Evolutionary conservation across 1,140 invertebrate genomes (phyloP).

Genomic region (Drosophila serrata): DNA sequence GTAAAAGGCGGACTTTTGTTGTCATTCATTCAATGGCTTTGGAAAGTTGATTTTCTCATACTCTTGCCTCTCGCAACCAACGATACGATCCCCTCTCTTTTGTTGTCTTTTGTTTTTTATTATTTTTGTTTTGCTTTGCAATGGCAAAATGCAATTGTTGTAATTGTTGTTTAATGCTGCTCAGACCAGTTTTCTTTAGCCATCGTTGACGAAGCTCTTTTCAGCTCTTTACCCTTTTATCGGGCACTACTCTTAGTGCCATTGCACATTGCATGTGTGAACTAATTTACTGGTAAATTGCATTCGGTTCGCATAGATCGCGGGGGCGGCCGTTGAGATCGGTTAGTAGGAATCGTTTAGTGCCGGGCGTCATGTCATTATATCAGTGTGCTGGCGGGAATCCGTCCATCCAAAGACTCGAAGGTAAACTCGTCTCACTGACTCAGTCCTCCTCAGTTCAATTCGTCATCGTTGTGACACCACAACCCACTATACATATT

Average conservation of each 20-base stretch:
- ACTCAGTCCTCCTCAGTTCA: slow-evolving; percentile 5
- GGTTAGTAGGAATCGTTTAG: slow-evolving; percentile 21
- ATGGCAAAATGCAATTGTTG: slow-evolving; percentile 58
- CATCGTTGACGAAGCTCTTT: slow-evolving; percentile 9
- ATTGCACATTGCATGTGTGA: slow-evolving; percentile 38
- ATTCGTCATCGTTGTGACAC: slow-evolving; percentile 48
- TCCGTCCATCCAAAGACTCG: slow-evolving; percentile 8
- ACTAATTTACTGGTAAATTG: slow-evolving; percentile 25
- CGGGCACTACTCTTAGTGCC: slow-evolving; percentile 30
- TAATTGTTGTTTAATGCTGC: slow-evolving; percentile 58
- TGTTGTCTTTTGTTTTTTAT: slow-evolving; percentile 21
- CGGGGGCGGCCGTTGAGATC: slow-evolving; percentile 24
- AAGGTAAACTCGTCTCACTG: slow-evolving; percentile 30
- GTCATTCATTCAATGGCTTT: slow-evolving; percentile 18
- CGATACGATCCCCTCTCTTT: slow-evolving; percentile 15
- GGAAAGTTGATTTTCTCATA: slow-evolving; percentile 39
- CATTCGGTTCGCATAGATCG: slow-evolving; percentile 20
- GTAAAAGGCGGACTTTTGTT: slow-evolving; percentile 25
- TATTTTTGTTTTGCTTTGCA: slow-evolving; percentile 36
- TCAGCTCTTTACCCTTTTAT: slow-evolving; percentile 42
- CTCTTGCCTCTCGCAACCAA: slow-evolving; percentile 10
- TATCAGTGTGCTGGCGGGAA: background rate
- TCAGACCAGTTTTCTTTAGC: slow-evolving; percentile 69
- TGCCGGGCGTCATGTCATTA: slow-evolving; percentile 15
- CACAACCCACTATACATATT: background rate